Conservation (phyloP, 2,113 vertebrate species). For the Mus spicilegus region DNA sequence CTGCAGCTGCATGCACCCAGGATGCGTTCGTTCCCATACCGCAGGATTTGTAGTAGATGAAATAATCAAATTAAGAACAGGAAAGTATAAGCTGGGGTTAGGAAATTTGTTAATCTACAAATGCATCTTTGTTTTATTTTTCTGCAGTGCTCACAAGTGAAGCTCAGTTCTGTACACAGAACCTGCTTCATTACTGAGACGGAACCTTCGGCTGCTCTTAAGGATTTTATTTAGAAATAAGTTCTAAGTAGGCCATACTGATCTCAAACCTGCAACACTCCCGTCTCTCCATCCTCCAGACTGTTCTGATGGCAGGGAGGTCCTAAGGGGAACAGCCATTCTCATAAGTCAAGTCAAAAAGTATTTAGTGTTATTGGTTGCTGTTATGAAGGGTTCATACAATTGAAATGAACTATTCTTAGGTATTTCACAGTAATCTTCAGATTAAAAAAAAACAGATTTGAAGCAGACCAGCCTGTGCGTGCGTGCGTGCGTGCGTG, state of each 20-base stretch:
- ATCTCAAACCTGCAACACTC: background rate
- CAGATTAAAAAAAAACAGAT: background rate
- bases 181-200: background rate
- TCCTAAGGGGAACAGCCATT: background rate
- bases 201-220: too few relatives aligned
- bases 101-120: background rate
- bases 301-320: background rate
- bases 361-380: background rate
- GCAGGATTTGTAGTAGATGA: conserved; percentile 1
- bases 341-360: background rate
- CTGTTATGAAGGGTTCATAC: background rate
- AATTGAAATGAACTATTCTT: background rate
- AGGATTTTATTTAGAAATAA: background rate
- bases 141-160: background rate
- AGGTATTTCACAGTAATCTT: background rate
- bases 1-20: background rate
- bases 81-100: background rate
- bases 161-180: background rate
- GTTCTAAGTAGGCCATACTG: background rate
- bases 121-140: background rate
- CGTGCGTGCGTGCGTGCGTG: background rate
- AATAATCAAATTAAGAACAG: background rate
- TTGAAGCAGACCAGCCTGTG: background rate
- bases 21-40: background rate
- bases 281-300: background rate